phyloP scores from a whole-genome alignment of 2,113 vertebrate genomes.

The Halichoeres trimaculatus region DNA sequence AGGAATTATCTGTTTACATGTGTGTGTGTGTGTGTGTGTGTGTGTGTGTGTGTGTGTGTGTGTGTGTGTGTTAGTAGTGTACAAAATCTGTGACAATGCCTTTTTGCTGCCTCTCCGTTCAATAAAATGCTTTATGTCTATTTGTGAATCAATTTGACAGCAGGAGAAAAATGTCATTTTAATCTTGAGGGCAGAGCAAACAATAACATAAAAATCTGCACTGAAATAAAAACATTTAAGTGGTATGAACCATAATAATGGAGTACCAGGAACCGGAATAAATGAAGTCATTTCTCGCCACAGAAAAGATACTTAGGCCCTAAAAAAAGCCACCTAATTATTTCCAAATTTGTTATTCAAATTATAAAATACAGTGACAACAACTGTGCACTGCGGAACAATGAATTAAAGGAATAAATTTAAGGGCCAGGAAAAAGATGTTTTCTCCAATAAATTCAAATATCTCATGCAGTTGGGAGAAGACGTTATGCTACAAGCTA shows the following conservation, averaged over 20 bases:
- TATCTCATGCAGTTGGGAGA: neutral
- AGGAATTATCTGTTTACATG: conserved; percentile 2
- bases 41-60: conserved; percentile 7
- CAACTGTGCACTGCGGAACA: neutral
- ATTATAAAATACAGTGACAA: conserved; percentile 29
- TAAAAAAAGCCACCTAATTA: conserved; percentile 30
- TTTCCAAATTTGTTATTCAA: conserved; percentile 28
- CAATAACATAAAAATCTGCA: conserved; percentile 27
- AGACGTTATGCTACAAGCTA: conserved; percentile 15
- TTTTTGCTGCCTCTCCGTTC: conserved; percentile 18
- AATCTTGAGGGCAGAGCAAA: conserved; percentile 25
- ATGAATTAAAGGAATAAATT: conserved; percentile 17
- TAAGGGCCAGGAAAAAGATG: neutral
- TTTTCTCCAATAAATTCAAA: conserved; percentile 8
- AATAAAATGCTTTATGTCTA: conserved; percentile 25
- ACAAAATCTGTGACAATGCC: conserved; percentile 24
- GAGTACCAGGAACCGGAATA: neutral
- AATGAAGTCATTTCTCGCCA: conserved; percentile 19
- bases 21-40: conserved; percentile 1
- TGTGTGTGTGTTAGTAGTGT: conserved; percentile 2
- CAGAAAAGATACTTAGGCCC: conserved; percentile 11
- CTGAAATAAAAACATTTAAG: conserved; percentile 24
- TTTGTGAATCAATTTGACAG: conserved; percentile 40
- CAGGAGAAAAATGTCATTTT: neutral
- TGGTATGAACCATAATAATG: conserved; percentile 8